Base-by-base conservation (phyloP, 2,113 vertebrate genomes). In the Gasterosteus nipponicus region DNA sequence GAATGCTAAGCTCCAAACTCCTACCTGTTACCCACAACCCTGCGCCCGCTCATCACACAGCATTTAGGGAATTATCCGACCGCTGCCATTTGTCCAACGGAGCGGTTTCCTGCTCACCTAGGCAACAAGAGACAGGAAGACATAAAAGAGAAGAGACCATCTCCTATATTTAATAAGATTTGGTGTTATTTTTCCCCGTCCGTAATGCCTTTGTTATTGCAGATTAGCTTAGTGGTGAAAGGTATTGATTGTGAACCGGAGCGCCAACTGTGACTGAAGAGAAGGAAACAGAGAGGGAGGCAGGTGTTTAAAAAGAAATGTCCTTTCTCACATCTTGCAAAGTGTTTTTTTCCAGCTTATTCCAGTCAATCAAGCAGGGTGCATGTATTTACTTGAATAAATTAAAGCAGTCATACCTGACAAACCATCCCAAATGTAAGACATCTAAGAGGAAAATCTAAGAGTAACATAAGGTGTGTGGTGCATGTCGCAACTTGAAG, bases 151-250 rank as follows among this genome's bases (percentile, higher is more conserved):
- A 87, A 88, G 81, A 89, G 81, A 91, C 69, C 78, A 85, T 89
- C 89, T 79, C 81, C 81, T 76, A 75, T 88, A 92, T 93, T 93
- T 94, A 93, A 94, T 92, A 92, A 85, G 82, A 90, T 92, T 89
- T 86, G 64, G 59, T 88, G 87, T 89, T 91, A 87, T 91, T 91
- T 88, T 57, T 90, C 78, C 76, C 70, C 87, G 70, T 83, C 87
- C 86, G 86, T 94, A 93, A 94, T 94, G 89, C 91, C 88, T 93
- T 94, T 94, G 89, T 94, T 93, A 94, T 94, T 94, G 91, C 91
- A 93, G 88, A 94, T 94, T 92, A 89, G 89, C 87, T 89, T 87
- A 83, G 89, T 71, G 59, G 84, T 90, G 91, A 92, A 91, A 91
- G 84, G 80, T 94, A 94, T 94, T 89, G 93, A 94, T 94, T 92